A percentile compares a stretch with the other conserved stretches of the same genome.
Conservation (phyloP, 2,888 invertebrate species). For the Amphimallon solstitiale region DNA sequence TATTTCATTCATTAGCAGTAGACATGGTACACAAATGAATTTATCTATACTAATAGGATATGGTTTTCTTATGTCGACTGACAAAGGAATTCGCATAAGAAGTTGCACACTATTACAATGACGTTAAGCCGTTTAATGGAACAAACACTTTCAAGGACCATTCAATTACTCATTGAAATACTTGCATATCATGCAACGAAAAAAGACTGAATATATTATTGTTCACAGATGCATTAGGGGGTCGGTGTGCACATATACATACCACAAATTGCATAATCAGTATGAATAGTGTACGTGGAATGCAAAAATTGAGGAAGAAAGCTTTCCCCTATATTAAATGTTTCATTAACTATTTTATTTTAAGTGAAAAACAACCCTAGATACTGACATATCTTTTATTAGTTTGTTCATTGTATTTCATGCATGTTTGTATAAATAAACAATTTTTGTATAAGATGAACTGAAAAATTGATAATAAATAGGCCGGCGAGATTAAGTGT, state of each 20-base stretch:
- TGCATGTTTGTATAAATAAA: too few relatives aligned
- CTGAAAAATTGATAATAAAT: too few relatives aligned
- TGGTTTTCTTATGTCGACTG: slow-evolving; percentile 2
- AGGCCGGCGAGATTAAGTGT: too few relatives aligned
- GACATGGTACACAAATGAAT: neutral
- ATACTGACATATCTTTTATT: too few relatives aligned
- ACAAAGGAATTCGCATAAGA: slow-evolving; percentile 22
- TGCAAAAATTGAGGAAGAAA: too few relatives aligned
- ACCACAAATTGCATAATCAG: slow-evolving; percentile 3
- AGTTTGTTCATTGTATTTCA: too few relatives aligned
- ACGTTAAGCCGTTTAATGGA: slow-evolving; percentile 22
- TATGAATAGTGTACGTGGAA: neutral
- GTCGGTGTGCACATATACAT: slow-evolving; percentile 7
- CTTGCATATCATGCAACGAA: neutral
- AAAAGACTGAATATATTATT: slow-evolving; percentile 3
- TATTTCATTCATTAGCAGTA: slow-evolving; percentile 2
- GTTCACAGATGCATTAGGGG: slow-evolving; percentile 9
- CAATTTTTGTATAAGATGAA: too few relatives aligned
- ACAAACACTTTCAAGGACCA: slow-evolving; percentile 27
- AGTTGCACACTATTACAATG: slow-evolving; percentile 19
- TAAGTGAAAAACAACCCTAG: too few relatives aligned
- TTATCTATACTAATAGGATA: slow-evolving; percentile 12
- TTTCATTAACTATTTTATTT: too few relatives aligned
- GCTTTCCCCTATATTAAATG: too few relatives aligned
- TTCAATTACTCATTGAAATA: slow-evolving; percentile 29